Conservation (phyloP, 2,888 invertebrate genomes). For the Drosophila paramelanica region DNA sequence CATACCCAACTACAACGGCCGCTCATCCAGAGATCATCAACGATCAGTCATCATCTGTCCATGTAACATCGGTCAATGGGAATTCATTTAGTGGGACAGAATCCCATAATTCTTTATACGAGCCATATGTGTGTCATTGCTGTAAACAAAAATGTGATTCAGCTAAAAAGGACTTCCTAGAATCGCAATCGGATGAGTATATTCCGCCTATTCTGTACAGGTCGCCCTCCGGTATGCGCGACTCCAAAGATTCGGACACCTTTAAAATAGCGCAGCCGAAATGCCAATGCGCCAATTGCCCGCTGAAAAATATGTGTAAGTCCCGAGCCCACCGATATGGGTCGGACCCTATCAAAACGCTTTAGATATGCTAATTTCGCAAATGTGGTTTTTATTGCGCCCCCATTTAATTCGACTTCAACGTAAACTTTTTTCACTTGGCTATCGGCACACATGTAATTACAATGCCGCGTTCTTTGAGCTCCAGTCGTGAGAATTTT, state of each 20-base stretch:
- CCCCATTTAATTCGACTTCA: constrained; percentile 20
- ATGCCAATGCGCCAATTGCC: constrained; percentile 82
- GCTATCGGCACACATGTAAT: constrained; percentile 6
- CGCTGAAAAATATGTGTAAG: constrained; percentile 82
- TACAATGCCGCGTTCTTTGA: constrained; percentile 56
- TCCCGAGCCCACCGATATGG: constrained; percentile 34
- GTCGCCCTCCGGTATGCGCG: constrained; percentile 33
- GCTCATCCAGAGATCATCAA: not conserved
- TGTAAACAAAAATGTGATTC: constrained; percentile 44
- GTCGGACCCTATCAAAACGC: constrained; percentile 64
- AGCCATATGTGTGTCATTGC: constrained; percentile 62
- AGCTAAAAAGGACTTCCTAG: constrained; percentile 43
- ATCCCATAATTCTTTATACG: constrained; percentile 39
- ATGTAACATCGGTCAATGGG: not conserved
- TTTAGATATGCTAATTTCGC: constrained; percentile 68
- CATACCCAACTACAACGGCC: not conserved
- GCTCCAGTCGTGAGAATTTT: constrained; percentile 54
- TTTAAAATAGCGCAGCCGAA: constrained; percentile 57
- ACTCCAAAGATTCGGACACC: constrained; percentile 49
- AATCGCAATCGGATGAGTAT: constrained; percentile 40
- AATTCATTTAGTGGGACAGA: not conserved
- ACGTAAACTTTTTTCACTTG: constrained; percentile 1
- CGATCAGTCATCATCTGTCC: constrained; percentile 13
- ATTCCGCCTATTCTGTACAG: constrained; percentile 44
- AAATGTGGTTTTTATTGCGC: constrained; percentile 19